phyloP scores from a whole-genome alignment of 2,888 invertebrate genomes.

The Vanessa cardui region DNA sequence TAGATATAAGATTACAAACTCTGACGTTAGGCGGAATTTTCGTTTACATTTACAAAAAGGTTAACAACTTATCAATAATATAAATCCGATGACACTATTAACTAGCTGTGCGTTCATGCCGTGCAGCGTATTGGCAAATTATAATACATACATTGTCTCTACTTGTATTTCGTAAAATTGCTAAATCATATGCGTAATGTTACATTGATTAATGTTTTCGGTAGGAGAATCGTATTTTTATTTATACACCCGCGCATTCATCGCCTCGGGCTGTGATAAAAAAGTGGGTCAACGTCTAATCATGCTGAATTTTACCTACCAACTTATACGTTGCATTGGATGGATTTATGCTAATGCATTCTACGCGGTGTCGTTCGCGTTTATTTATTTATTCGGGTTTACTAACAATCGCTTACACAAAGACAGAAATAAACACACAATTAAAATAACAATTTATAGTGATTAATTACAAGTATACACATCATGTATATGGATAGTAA shows the following conservation, averaged over 20 bases:
- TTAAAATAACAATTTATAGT: too few species aligned
- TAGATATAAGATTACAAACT: too few species aligned
- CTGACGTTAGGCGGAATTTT: too few species aligned
- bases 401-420: too few species aligned
- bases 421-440: too few species aligned
- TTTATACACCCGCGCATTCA: slow-evolving; percentile 52
- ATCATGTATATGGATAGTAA: too few species aligned
- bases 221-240: slow-evolving; percentile 17
- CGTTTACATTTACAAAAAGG: too few species aligned
- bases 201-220: slow-evolving; percentile 23
- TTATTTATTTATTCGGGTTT: slow-evolving; percentile 2
- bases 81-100: background rate
- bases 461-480: too few species aligned
- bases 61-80: background rate
- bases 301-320: slow-evolving; percentile 63
- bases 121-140: background rate
- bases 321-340: slow-evolving; percentile 66
- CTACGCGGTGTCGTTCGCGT: slow-evolving; percentile 44
- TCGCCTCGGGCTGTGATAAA: slow-evolving; percentile 61
- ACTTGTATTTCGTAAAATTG: background rate
- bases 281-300: slow-evolving; percentile 73
- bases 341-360: slow-evolving; percentile 63
- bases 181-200: background rate
- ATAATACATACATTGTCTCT: background rate
- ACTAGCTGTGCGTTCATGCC: too few species aligned